Conservation (phyloP, 1,140 invertebrate genomes). For the Platorchestia sp. region DNA sequence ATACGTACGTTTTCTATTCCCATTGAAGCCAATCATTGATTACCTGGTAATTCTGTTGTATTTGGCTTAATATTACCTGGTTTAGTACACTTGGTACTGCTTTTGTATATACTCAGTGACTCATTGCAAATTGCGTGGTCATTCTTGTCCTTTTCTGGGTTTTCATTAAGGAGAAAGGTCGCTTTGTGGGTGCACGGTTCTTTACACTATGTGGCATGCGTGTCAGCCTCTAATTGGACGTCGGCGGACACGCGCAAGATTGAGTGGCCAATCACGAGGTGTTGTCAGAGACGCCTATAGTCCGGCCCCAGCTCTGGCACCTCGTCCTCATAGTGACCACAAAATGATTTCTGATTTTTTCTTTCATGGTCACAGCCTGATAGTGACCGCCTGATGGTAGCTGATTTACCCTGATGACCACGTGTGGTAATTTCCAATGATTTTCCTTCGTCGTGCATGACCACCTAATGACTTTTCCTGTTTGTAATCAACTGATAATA, state of each 20-base stretch:
- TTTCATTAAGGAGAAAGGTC: background rate
- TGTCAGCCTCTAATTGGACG: background rate
- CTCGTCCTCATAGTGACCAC: background rate
- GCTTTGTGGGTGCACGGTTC: background rate
- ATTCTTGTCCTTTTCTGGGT: background rate
- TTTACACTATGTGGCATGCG: background rate
- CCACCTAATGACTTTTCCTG: background rate
- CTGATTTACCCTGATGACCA: no score
- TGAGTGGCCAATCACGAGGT: conserved; percentile 5
- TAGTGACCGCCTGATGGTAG: no score
- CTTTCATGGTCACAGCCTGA: background rate
- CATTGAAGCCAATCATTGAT: no score
- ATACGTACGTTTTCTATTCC: no score
- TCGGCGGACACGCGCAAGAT: background rate
- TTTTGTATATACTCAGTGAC: background rate
- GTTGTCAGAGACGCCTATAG: background rate
- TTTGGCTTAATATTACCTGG: no score
- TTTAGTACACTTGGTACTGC: background rate
- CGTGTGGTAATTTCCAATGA: no score
- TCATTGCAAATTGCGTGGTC: no score
- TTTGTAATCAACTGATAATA: no score
- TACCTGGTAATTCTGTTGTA: no score
- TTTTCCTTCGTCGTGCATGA: no score
- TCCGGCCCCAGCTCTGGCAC: background rate
- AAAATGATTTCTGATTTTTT: background rate